phyloP scores from a whole-genome alignment of 2,888 invertebrate genomes.

The Caenorhabditis doughertyi region DNA sequence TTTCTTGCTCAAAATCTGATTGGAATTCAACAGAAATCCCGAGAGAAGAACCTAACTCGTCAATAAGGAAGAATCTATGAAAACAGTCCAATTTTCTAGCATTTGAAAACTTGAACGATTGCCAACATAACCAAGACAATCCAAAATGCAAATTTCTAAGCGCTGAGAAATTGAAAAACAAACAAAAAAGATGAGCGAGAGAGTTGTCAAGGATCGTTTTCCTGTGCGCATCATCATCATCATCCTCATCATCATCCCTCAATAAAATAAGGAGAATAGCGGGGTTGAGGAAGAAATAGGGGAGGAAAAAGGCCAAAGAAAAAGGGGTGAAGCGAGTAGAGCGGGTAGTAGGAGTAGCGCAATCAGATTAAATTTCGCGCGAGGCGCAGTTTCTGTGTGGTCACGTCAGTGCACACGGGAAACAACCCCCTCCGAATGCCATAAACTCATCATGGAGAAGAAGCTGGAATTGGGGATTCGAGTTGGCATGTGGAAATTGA shows the following conservation, averaged over 20 bases:
- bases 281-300: constrained; percentile 8
- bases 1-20: not conserved
- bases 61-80: not conserved
- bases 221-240: constrained; percentile 33
- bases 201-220: constrained; percentile 46
- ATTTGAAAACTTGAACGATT: constrained; percentile 25
- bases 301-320: constrained; percentile 20
- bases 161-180: constrained; percentile 53
- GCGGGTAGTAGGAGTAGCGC: constrained; percentile 45
- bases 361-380: constrained; percentile 59
- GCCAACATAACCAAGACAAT: constrained; percentile 9
- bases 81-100: not conserved
- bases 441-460: constrained; percentile 31
- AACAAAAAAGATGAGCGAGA: constrained; percentile 33
- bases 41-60: not conserved
- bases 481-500: constrained; percentile 10
- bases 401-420: constrained; percentile 52
- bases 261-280: constrained; percentile 32
- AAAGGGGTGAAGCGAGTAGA: constrained; percentile 52
- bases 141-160: constrained; percentile 58
- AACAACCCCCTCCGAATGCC: constrained; percentile 18
- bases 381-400: constrained; percentile 32
- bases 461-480: constrained; percentile 25
- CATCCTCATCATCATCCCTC: constrained; percentile 39
- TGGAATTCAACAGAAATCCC: too few species aligned